Evolutionary conservation across 1,140 invertebrate species (phyloP), one percentile per base, ranked within the genome.

Genomic region (Helicoverpa armigera): DNA sequence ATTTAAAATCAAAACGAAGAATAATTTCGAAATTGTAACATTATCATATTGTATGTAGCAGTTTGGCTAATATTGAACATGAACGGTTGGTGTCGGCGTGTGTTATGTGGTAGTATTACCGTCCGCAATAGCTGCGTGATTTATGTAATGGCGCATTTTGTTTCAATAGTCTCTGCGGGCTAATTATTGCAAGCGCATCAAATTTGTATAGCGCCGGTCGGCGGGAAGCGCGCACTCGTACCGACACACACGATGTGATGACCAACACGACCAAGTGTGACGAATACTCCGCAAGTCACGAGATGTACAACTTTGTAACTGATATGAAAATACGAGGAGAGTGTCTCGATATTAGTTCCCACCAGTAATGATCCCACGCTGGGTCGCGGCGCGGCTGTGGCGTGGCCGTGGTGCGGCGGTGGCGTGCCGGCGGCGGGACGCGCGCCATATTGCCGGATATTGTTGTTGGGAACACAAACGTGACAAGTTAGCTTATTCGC

Each of bases 401-500:
- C 58, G 12, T 13, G 18, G 18, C 9, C 58, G 23, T 11, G 58
- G 18, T 5, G 54, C 18, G 16, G 16, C 16, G 16, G 16, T 10
- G 7, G 58, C 58, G 58, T 29, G 23, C 18, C 58, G n/a, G 58
- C 2, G 58, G 23, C 2, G 58, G 16, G 35, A 43, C 35, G 35
- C 4, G 23, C 23, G 58, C 16, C 18, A 31, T 29, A 10, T 61
- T 13, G 23, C 58, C 58, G 58, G 58, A 31, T 61, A 31, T 61
- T 61, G 58, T 58, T 3, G 58, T 61, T 13, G 58, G 29, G 58
- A 61, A 61, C 58, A 61, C 58, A 61, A 31, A 61, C 58, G 58
- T 29, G 58, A 61, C 58, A 61, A 61, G 58, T 61, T 61, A 29
- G 58, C 58, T 31, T 29, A 31, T 29, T 61, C 58, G 23, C 23